phyloP scores from a whole-genome alignment of 2,113 vertebrate genomes.

The Trichechus manatus region DNA sequence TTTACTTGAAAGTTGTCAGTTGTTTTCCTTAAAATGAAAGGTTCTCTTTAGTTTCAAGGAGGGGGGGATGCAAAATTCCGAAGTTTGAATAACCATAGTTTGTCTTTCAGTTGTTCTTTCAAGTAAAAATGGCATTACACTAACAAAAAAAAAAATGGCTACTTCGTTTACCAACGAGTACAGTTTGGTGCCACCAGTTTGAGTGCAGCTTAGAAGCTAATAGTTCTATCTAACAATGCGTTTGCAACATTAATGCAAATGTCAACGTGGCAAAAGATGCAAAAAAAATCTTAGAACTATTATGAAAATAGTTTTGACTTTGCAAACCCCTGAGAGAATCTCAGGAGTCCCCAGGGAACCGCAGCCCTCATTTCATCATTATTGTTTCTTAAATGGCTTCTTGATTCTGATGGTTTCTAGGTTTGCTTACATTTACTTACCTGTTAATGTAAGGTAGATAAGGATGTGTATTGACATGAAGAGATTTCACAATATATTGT shows the following conservation, averaged over 20 bases:
- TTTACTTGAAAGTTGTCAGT: neutral
- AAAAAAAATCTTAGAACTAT: neutral
- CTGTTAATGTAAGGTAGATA: neutral
- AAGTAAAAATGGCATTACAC: neutral
- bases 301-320: neutral
- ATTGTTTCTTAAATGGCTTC: neutral
- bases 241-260: neutral
- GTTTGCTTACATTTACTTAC: neutral
- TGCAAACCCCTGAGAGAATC: neutral
- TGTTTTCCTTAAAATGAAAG: slow-evolving; percentile 1
- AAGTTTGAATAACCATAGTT: neutral
- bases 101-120: neutral
- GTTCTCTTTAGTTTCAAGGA: neutral
- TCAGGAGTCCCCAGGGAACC: neutral
- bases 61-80: neutral
- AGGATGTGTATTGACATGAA: neutral
- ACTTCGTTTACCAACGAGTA: neutral
- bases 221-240: neutral
- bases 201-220: neutral
- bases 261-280: neutral
- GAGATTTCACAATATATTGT: neutral
- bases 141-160: neutral
- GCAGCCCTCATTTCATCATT: neutral
- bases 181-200: neutral
- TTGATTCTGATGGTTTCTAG: slow-evolving; percentile 51